phyloP scores from a whole-genome alignment of 2,113 vertebrate species.

The Emydocephalus ijimae region DNA sequence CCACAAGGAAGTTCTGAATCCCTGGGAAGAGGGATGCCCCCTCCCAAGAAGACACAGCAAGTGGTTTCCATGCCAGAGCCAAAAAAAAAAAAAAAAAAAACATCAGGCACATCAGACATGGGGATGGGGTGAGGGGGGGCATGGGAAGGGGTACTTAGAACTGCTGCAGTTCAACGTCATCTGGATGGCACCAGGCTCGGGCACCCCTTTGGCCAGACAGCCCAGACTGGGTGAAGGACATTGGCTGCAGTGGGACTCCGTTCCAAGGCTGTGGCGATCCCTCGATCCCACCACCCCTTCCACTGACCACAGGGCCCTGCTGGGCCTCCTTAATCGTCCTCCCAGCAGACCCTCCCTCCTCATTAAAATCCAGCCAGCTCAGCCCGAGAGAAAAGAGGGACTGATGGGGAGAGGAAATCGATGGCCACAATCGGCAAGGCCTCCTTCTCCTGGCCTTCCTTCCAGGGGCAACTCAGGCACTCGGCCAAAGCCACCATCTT shows the following conservation, averaged over 20 bases:
- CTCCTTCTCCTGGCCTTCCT: neutral
- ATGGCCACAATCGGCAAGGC: neutral
- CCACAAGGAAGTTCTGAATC: neutral
- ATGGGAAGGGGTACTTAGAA: neutral
- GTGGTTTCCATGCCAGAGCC: neutral
- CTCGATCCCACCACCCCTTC: neutral
- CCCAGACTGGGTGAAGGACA: neutral
- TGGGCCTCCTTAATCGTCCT: neutral
- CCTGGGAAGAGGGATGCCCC: neutral
- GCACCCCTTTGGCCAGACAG: neutral
- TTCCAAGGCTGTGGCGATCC: neutral
- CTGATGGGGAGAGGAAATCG: neutral
- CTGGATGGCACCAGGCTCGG: neutral
- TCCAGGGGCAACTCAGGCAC: neutral
- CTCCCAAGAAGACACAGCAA: neutral
- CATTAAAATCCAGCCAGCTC: neutral
- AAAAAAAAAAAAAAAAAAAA: neutral
- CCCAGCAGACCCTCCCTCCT: neutral
- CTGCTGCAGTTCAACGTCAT: neutral
- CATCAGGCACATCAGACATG: too few relatives aligned
- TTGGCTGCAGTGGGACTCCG: neutral
- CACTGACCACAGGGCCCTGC: neutral
- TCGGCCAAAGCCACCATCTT: neutral
- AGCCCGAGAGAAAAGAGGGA: neutral
- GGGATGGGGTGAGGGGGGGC: too few relatives aligned